Base-by-base conservation (phyloP, 1,140 invertebrate species). In the Drosophila auraria region DNA sequence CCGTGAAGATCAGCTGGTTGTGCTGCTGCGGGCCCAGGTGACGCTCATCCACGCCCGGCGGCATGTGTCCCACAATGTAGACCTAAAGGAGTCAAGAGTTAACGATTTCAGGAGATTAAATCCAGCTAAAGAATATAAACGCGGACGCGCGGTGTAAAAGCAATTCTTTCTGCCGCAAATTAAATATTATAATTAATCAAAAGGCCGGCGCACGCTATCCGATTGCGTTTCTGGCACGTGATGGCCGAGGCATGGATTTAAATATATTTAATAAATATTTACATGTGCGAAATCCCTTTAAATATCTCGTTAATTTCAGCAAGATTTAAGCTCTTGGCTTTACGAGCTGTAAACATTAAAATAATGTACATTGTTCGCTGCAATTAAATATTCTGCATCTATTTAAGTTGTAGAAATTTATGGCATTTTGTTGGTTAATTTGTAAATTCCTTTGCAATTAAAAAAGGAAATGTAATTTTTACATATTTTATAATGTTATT, bases 1-100 rank as follows among this genome's bases (percentile, higher is more conserved):
- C 95, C 33, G 94, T 95, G 80, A 95, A 95, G 51, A 94, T 94
- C 38, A 94, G 93, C 78, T 95, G 94, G 60, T 93, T 93, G 9
- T 94, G 93, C 27, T 94, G 94, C 33, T 95, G 93, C 30, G 95
- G 94, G 0, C 95, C 95, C 45, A 95, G 94, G 27, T 96, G 95
- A 30, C 97, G 95, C 82, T 97, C 97, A 91, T 98, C 97, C 3
- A 96, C 95, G 1, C 98, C 98, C 2, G 97, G 97, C 2, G 97
- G 96, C 83, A 97, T 96, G 92, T 99, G 98, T 0, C 97, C 97
- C 27, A 98, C 96, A 54, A 98, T 95, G 87, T 97, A 97, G 4
- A 98, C 97, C 97, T 98, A 93, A 44, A 93, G 93, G 15, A 20
- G 42, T 45, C 54, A 47, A 62, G 30, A 56, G 47, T 49, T 27